These are phyloP conservation scores for Danio aesculapii DNA, from an alignment of 2,797 vertebrate genomes.

Conservation along the genomic window DNA sequence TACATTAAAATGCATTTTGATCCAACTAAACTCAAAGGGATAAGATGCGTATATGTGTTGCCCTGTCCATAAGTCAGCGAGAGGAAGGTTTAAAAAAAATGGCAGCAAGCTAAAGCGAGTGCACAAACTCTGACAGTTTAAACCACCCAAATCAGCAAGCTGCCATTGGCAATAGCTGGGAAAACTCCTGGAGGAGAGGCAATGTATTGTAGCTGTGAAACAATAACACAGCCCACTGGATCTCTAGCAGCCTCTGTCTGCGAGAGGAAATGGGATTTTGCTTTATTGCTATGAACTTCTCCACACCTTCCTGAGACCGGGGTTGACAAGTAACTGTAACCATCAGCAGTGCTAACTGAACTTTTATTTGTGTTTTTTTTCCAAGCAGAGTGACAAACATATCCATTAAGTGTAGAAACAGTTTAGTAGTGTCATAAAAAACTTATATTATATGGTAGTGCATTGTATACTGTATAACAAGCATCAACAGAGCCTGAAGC, in stretches of 20 bases:
- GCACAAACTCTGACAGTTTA: slow-evolving; percentile 68
- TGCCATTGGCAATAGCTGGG: slow-evolving; percentile 67
- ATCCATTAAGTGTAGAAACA: no score
- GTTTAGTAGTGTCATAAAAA: no score
- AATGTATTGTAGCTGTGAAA: not conserved
- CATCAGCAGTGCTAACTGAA: no score
- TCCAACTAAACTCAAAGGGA: no score
- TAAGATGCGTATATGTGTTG: no score
- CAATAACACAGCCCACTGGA: slow-evolving; percentile 2
- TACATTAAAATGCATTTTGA: not conserved
- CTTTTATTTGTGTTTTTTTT: no score
- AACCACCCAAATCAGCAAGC: slow-evolving; percentile 61
- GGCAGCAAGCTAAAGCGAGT: not conserved
- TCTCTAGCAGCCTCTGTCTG: slow-evolving; percentile 62
- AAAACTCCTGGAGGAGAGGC: slow-evolving; percentile 22
- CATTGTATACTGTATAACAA: no score
- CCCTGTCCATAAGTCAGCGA: not conserved
- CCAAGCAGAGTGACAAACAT: no score
- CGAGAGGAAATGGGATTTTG: slow-evolving; percentile 73
- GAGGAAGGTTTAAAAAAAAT: not conserved
- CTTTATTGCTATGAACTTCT: slow-evolving; percentile 78
- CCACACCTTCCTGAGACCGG: slow-evolving; percentile 58
- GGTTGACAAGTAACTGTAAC: no score
- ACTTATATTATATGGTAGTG: no score
- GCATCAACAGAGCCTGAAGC: no score